phyloP scores from a whole-genome alignment of 2,113 vertebrate species.

The Turnix velox region DNA sequence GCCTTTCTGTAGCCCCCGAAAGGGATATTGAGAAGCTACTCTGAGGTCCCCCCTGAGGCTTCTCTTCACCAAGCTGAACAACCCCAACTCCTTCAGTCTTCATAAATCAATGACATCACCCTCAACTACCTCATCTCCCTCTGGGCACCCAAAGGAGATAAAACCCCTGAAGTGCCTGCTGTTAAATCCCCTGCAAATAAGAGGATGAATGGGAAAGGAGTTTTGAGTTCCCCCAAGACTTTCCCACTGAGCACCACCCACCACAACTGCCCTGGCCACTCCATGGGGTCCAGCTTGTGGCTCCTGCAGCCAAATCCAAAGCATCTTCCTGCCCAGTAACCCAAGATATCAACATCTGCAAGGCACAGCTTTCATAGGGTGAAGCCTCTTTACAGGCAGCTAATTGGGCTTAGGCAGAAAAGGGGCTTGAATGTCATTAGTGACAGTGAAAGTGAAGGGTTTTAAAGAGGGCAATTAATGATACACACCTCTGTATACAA shows the following conservation, averaged over 20 bases:
- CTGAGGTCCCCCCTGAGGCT: too few species aligned
- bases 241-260: neutral
- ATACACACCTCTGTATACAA: conserved; percentile 26
- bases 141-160: neutral
- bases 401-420: neutral
- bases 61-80: too few species aligned
- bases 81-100: too few species aligned
- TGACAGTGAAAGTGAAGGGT: neutral
- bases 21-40: too few species aligned
- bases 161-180: accelerated
- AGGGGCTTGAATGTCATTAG: neutral
- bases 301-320: neutral
- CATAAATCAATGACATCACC: too few species aligned
- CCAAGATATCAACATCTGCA: neutral
- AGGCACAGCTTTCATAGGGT: neutral
- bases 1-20: too few species aligned
- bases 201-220: neutral
- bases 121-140: neutral
- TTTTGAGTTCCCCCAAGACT: neutral
- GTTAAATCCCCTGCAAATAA: neutral
- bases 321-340: neutral
- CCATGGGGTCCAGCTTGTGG: accelerated
- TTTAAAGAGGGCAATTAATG: conserved; percentile 54
- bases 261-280: neutral
- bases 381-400: neutral